Base-by-base conservation (phyloP, 1,140 invertebrate species). In the Drusus annulatus region DNA sequence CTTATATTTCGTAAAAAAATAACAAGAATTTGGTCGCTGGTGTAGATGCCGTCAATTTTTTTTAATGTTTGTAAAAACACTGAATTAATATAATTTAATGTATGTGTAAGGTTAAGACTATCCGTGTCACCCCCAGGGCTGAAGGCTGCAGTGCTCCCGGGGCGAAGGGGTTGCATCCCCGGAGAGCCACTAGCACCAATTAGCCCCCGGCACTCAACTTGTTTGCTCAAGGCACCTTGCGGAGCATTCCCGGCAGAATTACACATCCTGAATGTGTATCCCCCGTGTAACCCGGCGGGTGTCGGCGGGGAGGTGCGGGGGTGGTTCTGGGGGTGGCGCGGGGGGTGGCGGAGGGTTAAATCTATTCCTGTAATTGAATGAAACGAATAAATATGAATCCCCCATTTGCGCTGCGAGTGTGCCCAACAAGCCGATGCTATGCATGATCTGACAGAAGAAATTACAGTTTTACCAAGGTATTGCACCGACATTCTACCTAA, bases 151-250 rank as follows among this genome's bases (percentile, higher is more conserved):
- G 60, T 0, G 7, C 23, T 21, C 13, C 19, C 6, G 13, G 23
- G 28, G 19, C 15, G 58, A 62, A 76, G 31, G 74, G 74, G 74
- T 63, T 62, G 23, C n/a, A 19, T 81, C 80, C 77, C 80, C 8
- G 7, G n/a, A 54, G 80, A 75, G 50, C 58, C 77, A 78, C 62
- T 80, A 82, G 75, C 65, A 68, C 63, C 78, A 82, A 82, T 82
- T 82, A 82, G 71, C 76, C 25, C 16, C 28, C 31, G 68, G 68
- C 68, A 71, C 68, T 71, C 45, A 52, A 23, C 31, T 17, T 17
- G 36, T 69, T 19, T 17, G n/a, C 15, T 19, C 45, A 19, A 19
- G 45, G 45, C 68, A 71, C 68, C 68, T 52, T 71, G 68, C 25
- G 68, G 45, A 51, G 13, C 68, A 51, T 71, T 71, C 68, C 45